phyloP scores from a whole-genome alignment of 2,888 invertebrate species.

The Volucella inflata region DNA sequence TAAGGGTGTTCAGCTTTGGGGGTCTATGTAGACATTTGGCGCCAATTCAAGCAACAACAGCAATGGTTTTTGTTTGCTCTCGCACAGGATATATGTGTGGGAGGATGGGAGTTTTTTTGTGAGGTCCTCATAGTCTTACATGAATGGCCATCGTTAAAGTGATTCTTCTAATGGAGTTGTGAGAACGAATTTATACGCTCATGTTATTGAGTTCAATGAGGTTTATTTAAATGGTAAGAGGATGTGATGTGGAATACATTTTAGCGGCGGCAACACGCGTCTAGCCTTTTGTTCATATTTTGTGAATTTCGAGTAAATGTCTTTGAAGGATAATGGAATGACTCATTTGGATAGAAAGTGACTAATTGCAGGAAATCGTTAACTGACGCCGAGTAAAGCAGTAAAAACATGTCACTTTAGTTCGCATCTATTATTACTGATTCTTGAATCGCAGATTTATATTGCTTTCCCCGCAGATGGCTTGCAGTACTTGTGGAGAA shows the following conservation, averaged over 20 bases:
- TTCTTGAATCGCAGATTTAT: no score
- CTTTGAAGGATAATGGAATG: no score
- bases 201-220: conserved; percentile 22
- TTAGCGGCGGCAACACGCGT: background rate
- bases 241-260: conserved; percentile 14
- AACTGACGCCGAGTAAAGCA: no score
- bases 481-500: no score
- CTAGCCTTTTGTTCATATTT: no score
- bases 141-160: conserved; percentile 35
- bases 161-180: conserved; percentile 56
- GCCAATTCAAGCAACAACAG: conserved; percentile 48
- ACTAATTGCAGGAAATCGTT: no score
- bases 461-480: no score
- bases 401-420: no score
- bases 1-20: conserved; percentile 3
- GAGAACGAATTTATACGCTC: conserved; percentile 35
- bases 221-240: conserved; percentile 17
- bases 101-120: conserved; percentile 6
- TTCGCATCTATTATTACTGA: no score
- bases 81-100: background rate
- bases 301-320: no score
- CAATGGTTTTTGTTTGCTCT: conserved; percentile 4
- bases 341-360: no score
- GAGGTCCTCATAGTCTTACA: conserved; percentile 13
- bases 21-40: conserved; percentile 59